These are phyloP conservation scores for Tricholaema leucomelas DNA, from an alignment of 2,113 vertebrate species.

Conservation along the genomic window DNA sequence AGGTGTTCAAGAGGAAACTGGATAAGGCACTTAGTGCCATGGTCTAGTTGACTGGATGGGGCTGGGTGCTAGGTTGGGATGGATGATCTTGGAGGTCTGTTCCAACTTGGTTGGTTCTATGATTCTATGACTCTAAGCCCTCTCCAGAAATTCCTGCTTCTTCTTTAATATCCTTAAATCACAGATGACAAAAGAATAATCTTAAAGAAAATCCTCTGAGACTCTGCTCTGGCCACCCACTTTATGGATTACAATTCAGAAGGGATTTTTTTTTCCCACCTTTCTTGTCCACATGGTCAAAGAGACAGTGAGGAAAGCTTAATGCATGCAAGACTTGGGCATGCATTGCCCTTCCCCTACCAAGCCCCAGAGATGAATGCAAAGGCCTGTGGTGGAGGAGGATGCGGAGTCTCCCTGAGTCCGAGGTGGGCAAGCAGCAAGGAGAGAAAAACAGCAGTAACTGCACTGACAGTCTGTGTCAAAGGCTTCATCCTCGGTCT, in stretches of 20 bases:
- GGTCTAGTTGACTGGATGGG: no score
- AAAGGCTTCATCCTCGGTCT: neutral
- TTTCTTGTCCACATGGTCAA: neutral
- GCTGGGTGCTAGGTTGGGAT: no score
- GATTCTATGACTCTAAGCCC: no score
- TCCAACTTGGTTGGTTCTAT: no score
- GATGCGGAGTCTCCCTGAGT: fast-evolving
- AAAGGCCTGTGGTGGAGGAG: neutral
- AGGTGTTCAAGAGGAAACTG: no score
- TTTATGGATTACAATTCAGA: neutral
- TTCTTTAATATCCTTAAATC: neutral
- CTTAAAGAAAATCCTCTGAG: neutral
- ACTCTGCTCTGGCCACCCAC: neutral
- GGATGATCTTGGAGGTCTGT: no score
- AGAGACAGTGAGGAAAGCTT: neutral
- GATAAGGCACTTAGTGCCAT: no score
- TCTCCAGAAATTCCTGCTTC: neutral
- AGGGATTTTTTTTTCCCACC: neutral
- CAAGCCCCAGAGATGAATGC: neutral
- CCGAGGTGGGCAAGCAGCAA: neutral
- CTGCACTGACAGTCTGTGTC: fast-evolving
- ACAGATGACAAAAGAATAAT: neutral
- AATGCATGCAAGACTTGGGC: neutral
- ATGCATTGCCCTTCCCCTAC: neutral
- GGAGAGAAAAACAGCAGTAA: neutral